Conservation (phyloP, 37 sponge, comb jelly and placozoan species). For the Diacarnus erythraeanus region DNA sequence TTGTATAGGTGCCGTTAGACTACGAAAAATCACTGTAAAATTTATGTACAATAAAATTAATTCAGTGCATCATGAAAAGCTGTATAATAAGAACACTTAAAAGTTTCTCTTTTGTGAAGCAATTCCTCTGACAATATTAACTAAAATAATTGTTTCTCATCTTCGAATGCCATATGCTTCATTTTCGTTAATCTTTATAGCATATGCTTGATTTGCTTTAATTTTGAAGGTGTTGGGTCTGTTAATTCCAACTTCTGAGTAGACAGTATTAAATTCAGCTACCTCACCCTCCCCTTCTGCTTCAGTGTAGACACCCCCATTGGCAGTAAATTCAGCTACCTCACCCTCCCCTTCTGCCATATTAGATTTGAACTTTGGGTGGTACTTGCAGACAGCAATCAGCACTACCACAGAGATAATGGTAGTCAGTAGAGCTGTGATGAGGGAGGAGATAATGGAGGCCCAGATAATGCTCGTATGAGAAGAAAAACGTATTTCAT, state of each 20-base stretch:
- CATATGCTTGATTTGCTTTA: not conserved
- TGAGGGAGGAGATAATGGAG: not conserved
- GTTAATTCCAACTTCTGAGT: not conserved
- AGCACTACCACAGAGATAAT: not conserved
- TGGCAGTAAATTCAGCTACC: no score
- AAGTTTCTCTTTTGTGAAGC: no score
- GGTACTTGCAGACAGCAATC: not conserved
- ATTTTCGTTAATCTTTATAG: not conserved
- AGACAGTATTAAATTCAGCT: not conserved
- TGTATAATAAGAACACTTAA: no score
- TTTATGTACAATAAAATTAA: no score
- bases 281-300: not conserved
- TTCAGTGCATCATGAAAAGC: no score
- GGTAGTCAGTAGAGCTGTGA: not conserved
- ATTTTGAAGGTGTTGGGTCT: no score
- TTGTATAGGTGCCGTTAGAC: no score
- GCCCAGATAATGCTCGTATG: not conserved
- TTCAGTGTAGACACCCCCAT: not conserved
- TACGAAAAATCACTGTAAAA: slow-evolving; percentile 28
- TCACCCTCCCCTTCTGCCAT: not conserved
- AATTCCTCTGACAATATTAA: no score
- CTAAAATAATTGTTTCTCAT: no score
- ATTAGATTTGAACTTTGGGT: not conserved
- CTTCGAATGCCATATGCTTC: no score
- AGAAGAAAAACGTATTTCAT: no score